Conservation (phyloP, 2,797 vertebrate species). For the Hephaestus fuliginosus region DNA sequence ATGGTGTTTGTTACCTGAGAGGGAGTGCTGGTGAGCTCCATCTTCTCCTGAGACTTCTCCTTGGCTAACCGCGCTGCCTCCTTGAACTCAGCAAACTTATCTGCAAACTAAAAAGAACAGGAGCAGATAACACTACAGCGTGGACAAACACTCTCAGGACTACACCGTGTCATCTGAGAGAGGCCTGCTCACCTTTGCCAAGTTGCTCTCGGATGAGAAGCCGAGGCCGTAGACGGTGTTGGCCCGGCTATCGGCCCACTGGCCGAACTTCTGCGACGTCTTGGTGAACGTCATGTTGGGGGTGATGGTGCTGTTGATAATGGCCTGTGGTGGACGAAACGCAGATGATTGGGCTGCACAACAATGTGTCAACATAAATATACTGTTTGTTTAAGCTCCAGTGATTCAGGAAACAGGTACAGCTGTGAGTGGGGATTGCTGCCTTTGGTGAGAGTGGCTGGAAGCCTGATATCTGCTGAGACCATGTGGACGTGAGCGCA, state of each 20-base stretch:
- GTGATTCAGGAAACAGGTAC: neutral
- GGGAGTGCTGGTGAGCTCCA: conserved; percentile 95
- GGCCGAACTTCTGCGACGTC: conserved; percentile 99
- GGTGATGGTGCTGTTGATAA: conserved; percentile 99
- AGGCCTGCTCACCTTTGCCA: conserved; percentile 90
- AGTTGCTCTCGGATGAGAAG: conserved; percentile 95
- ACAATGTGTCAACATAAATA: neutral
- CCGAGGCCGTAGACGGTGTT: conserved; percentile 98
- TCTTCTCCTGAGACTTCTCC: conserved; percentile 99
- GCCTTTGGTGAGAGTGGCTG: neutral
- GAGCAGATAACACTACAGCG: neutral
- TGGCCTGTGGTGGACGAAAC: conserved; percentile 87
- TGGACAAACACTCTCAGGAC: no score
- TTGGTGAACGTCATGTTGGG: conserved; percentile 99
- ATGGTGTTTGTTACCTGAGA: conserved; percentile 89
- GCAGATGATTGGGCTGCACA: neutral
- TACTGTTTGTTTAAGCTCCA: neutral
- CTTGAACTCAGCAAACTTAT: conserved; percentile 99
- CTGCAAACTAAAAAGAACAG: conserved; percentile 90
- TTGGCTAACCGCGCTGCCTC: conserved; percentile 97
- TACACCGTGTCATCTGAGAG: no score
- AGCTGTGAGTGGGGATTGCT: neutral
- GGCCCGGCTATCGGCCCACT: conserved; percentile 98
- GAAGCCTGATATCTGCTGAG: neutral
- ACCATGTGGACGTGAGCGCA: neutral